A percentile compares a stretch with the other conserved stretches of the same genome.
phyloP scores from a whole-genome alignment of 2,113 vertebrate genomes.

The Phaethornis superciliosus region DNA sequence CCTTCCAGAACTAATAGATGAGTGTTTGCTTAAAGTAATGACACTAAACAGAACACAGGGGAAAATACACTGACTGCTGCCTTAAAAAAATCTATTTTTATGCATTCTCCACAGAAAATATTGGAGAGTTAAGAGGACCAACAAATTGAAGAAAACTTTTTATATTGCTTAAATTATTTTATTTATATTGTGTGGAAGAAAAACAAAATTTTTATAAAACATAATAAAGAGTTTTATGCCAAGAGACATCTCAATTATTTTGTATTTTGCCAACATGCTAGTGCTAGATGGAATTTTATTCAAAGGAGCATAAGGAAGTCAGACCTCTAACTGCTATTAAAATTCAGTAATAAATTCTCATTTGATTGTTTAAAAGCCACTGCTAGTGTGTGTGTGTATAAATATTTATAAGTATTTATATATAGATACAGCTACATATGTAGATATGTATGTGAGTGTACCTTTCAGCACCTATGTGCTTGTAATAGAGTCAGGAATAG shows the following conservation, averaged over 20 bases:
- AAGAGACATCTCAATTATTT: not conserved
- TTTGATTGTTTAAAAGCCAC: not conserved
- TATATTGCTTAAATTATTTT: not conserved
- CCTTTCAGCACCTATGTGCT: not conserved
- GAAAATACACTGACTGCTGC: not conserved
- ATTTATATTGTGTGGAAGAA: not conserved
- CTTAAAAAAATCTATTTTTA: not conserved
- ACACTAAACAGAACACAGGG: not conserved
- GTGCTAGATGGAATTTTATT: not conserved
- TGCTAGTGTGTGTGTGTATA: not conserved
- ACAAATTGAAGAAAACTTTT: not conserved
- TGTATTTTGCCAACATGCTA: not conserved
- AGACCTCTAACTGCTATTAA: not conserved
- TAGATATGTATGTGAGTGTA: too few species aligned
- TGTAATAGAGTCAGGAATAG: not conserved
- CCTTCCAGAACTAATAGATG: not conserved
- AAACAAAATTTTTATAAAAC: not conserved
- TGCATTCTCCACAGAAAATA: not conserved
- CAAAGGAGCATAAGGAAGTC: not conserved
- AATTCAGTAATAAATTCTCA: not conserved
- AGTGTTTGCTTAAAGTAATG: not conserved
- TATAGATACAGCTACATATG: too few species aligned
- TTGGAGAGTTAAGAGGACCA: not conserved
- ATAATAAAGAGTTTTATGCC: not conserved
- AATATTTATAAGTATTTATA: not conserved